Evolutionary conservation across 1,140 invertebrate genomes (phyloP), one percentile per base, ranked within the genome.

Genomic region (Drosophila takahashii): DNA sequence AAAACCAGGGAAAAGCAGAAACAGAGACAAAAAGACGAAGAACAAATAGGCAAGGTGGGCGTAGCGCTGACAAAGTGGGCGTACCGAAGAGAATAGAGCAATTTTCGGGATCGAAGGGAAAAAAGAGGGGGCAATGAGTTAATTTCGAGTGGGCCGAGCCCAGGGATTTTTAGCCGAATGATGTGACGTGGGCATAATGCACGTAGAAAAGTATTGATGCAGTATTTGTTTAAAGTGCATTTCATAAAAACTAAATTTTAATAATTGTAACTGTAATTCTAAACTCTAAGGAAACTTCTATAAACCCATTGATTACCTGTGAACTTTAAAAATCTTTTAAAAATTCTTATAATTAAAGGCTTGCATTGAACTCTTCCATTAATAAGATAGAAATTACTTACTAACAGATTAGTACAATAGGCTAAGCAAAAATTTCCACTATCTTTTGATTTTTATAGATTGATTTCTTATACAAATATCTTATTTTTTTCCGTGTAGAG

Each of bases 21-120:
- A 13, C 41, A 18, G 56, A 80, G 71, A 70, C 58, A 76, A 9
- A 32, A 32, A 9, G 8, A 76, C 59, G 70, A 64, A 59, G 47
- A 77, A 77, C 50, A 74, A 80, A 67, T 57, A 39, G 62, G 53
- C 64, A 56, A 58, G 29, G 79, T 86, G 79, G 83, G 81, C 83
- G 83, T 66, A 76, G 64, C 70, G 51, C 70, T 81, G 62, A 52
- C 59, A 79, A 87, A 87, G 83, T 86, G 76, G 83, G 83, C 71
- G 84, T 81, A 54, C 42, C 58, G 36, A 54, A 56, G 62, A 72
- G 83, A 86, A 86, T 87, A 86, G 75, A 87, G 83, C 79, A 86
- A 81, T 87, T 79, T 86, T 74, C 77, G 75, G 44, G 65, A 66
- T 64, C 47, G 37, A 39, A 45, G 45, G n/a, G 22, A 32, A 32